A percentile compares a stretch with the other conserved stretches of the same genome.
Evolutionary conservation across 37 sponge, comb jelly and placozoan species (phyloP).

Genomic region (Dysidea cf. avara): DNA sequence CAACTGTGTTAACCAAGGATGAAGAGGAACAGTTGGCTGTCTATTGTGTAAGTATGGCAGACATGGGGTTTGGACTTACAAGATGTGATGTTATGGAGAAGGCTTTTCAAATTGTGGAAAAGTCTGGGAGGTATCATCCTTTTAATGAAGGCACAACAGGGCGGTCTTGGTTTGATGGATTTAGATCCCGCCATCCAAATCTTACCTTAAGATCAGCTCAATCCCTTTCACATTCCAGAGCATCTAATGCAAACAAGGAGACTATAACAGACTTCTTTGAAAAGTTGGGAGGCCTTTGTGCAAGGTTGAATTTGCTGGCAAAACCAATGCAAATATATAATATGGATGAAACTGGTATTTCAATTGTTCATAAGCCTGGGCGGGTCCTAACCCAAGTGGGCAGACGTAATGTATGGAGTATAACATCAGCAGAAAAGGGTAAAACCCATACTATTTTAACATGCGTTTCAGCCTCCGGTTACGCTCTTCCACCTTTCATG

Average conservation of each 20-base stretch:
- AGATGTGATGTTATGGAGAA: constrained; percentile 45
- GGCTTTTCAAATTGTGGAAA: constrained; percentile 39
- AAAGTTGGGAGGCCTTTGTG: constrained; percentile 28
- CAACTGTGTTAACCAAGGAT: constrained; percentile 37
- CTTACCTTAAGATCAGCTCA: constrained; percentile 36
- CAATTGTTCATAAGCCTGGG: constrained; percentile 35
- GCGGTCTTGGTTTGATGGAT: constrained; percentile 48
- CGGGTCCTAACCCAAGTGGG: constrained; percentile 41
- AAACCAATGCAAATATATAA: constrained; percentile 68
- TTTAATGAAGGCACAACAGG: constrained; percentile 42
- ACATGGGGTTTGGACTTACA: constrained; percentile 47
- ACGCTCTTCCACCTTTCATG: constrained; percentile 46
- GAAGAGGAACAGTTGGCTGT: constrained; percentile 30
- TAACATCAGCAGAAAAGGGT: constrained; percentile 47
- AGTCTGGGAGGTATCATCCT: constrained; percentile 17
- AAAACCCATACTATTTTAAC: too few species aligned
- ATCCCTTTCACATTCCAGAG: constrained; percentile 49
- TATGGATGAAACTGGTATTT: constrained; percentile 39
- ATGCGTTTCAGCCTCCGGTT: constrained; percentile 60
- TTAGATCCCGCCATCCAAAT: constrained; percentile 17
- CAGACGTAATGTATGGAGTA: constrained; percentile 26
- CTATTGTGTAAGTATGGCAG: constrained; percentile 45
- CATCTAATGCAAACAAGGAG: constrained; percentile 27
- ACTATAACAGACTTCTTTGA: constrained; percentile 44
- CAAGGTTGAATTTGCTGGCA: constrained; percentile 35